A percentile compares a stretch with the other conserved stretches of the same genome.
These are phyloP conservation scores for Leucopsar rothschildi DNA, from an alignment of 2,113 vertebrate genomes.

Conservation along the genomic window DNA sequence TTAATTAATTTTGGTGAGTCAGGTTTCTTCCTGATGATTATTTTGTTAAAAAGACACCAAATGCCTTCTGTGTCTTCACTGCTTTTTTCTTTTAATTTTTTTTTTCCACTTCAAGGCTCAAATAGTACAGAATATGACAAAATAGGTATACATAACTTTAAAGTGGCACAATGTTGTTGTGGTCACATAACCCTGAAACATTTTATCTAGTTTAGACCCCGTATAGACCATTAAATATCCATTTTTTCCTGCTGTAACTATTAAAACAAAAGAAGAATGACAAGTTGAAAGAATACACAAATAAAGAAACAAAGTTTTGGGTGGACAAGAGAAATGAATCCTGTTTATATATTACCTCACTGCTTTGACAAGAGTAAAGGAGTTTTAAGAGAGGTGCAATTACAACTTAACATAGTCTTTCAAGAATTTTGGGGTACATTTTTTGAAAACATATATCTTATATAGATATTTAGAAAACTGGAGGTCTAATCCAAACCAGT, in stretches of 20 bases:
- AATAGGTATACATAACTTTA: not conserved
- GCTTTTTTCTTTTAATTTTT: fast-evolving
- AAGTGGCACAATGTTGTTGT: not conserved
- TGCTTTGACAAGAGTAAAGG: not conserved
- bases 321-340: not conserved
- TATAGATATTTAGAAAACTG: not conserved
- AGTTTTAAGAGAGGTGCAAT: not conserved
- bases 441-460: not conserved
- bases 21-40: not conserved
- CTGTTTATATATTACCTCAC: not conserved
- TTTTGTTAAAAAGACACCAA: not conserved
- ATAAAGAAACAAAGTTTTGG: not conserved
- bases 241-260: not conserved
- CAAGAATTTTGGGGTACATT: not conserved
- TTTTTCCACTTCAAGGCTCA: not conserved
- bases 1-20: not conserved
- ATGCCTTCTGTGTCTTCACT: not conserved
- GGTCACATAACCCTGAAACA: not conserved
- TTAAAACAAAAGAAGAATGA: not conserved
- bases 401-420: not conserved
- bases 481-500: not conserved
- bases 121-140: not conserved
- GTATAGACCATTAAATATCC: not conserved
- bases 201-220: not conserved
- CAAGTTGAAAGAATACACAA: not conserved